Conservation (phyloP, 2,888 invertebrate genomes). For the Agrotis segetum region DNA sequence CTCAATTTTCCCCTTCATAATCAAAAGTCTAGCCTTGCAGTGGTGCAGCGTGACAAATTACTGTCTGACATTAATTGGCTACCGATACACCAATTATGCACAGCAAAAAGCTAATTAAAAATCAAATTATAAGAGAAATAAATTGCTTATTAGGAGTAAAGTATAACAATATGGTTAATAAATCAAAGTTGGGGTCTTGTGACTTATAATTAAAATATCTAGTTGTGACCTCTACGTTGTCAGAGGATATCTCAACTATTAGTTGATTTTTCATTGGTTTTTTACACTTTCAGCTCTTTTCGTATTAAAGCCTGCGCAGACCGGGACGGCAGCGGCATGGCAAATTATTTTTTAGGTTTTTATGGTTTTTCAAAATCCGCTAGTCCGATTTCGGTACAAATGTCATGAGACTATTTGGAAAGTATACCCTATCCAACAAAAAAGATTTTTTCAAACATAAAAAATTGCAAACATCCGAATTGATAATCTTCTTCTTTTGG, state of each 20-base stretch:
- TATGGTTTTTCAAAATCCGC: too few species aligned
- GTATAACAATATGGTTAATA: slow-evolving; percentile 32
- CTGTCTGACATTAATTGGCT: slow-evolving; percentile 25
- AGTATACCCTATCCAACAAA: too few species aligned
- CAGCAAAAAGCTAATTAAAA: slow-evolving; percentile 36
- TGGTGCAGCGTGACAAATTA: neutral
- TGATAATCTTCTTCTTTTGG: too few species aligned
- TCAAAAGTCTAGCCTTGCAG: neutral
- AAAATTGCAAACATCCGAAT: too few species aligned
- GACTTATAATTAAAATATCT: slow-evolving; percentile 41
- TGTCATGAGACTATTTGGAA: too few species aligned
- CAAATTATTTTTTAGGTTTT: too few species aligned
- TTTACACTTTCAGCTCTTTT: too few species aligned
- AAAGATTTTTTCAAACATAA: too few species aligned
- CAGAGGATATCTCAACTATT: slow-evolving; percentile 2
- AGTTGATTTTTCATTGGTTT: neutral
- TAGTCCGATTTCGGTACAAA: too few species aligned
- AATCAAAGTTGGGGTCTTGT: slow-evolving; percentile 10
- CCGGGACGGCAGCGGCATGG: too few species aligned
- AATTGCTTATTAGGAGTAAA: slow-evolving; percentile 32
- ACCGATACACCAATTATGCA: slow-evolving; percentile 16
- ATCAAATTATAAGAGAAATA: slow-evolving; percentile 31
- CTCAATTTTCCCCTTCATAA: neutral
- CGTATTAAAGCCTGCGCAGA: too few species aligned
- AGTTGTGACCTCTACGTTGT: neutral